A percentile compares a stretch with the other conserved stretches of the same genome.
These are phyloP conservation scores for Pammene fasciana DNA, from an alignment of 2,888 invertebrate species.

Conservation along the genomic window DNA sequence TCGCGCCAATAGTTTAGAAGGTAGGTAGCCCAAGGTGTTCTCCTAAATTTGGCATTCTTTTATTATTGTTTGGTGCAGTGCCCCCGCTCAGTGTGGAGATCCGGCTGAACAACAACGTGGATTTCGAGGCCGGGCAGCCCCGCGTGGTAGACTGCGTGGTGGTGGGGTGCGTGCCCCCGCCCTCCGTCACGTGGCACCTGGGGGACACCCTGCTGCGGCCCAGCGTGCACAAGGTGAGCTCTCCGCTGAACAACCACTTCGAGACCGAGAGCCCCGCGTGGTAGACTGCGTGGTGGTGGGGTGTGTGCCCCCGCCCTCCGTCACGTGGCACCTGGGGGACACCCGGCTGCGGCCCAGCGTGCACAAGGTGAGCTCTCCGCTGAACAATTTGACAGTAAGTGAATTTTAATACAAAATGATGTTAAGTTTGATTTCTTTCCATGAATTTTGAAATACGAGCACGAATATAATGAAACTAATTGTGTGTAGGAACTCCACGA, in stretches of 20 bases:
- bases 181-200: constrained; percentile 68
- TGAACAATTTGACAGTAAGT: too few relatives aligned
- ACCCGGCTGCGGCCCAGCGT: constrained; percentile 60
- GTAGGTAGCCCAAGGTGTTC: too few relatives aligned
- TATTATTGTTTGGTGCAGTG: constrained; percentile 52
- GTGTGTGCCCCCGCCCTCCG: constrained; percentile 65
- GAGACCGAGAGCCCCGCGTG: constrained; percentile 70
- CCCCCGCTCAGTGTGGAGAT: constrained; percentile 70
- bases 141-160: constrained; percentile 75
- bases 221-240: constrained; percentile 70
- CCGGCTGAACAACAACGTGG: constrained; percentile 65
- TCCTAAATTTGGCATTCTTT: too few relatives aligned
- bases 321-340: constrained; percentile 70
- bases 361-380: constrained; percentile 75
- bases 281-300: constrained; percentile 75
- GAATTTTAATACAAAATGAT: too few relatives aligned
- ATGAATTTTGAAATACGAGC: too few relatives aligned
- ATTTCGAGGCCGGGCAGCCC: constrained; percentile 72
- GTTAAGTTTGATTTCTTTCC: too few relatives aligned
- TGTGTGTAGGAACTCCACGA: constrained; percentile 66
- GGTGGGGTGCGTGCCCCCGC: constrained; percentile 70
- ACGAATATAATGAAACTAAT: too few relatives aligned
- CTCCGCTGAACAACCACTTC: constrained; percentile 69
- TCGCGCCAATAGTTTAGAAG: too few relatives aligned
- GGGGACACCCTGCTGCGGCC: constrained; percentile 61